Evolutionary conservation across 2,797 vertebrate genomes (phyloP).

Genomic region (Oreochromis grahami): DNA sequence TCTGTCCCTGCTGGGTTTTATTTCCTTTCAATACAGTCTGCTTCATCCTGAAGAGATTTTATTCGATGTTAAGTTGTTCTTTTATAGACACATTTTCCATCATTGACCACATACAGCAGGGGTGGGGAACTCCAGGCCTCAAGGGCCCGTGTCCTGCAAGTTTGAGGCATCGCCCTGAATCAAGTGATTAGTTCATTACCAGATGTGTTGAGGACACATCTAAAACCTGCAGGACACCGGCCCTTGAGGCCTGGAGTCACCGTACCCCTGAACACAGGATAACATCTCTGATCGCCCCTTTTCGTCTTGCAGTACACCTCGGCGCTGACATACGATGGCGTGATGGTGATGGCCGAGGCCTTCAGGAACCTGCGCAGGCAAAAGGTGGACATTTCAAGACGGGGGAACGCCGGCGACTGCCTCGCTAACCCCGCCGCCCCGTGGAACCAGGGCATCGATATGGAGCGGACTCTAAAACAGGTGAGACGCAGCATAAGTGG

Average conservation of each 20-base stretch:
- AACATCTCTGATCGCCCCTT: neutral
- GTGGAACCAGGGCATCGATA: slow-evolving; percentile 94
- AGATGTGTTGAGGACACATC: neutral
- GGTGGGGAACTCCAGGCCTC: neutral
- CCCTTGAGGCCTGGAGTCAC: neutral
- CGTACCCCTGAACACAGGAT: neutral
- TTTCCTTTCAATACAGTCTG: neutral
- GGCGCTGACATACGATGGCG: slow-evolving; percentile 91
- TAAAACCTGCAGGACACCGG: neutral
- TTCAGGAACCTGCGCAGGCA: slow-evolving; percentile 91
- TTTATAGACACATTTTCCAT: neutral
- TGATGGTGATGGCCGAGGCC: slow-evolving; percentile 96
- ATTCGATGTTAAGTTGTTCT: neutral
- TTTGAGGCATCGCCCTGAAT: neutral
- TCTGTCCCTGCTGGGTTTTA: neutral
- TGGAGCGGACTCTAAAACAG: slow-evolving; percentile 95
- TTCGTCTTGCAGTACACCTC: slow-evolving; percentile 85
- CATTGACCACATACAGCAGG: neutral
- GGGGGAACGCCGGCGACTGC: slow-evolving; percentile 93
- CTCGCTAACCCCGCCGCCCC: slow-evolving; percentile 93
- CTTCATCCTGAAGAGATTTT: neutral
- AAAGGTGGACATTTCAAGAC: slow-evolving; percentile 91
- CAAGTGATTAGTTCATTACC: neutral
- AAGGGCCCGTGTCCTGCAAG: neutral
- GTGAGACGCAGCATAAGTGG: slow-evolving; percentile 44